phyloP scores from a whole-genome alignment of 2,888 invertebrate genomes.

The Hydroisotoma schaefferi region DNA sequence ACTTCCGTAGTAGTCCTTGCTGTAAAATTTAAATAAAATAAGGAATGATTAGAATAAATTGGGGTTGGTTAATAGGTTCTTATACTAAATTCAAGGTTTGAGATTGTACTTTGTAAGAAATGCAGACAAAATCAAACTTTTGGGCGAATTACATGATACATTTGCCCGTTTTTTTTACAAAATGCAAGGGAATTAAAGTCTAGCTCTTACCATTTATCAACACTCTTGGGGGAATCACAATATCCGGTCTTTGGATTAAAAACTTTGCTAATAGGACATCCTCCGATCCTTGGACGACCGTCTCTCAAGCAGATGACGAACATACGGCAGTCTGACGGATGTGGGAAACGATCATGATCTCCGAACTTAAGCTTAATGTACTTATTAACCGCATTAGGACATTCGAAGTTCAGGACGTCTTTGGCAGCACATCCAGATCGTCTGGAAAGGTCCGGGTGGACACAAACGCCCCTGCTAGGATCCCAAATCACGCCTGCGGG shows the following conservation, averaged over 20 bases:
- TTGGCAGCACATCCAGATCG: conserved; percentile 41
- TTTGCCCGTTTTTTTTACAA: no score
- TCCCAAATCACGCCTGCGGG: conserved; percentile 51
- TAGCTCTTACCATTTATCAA: conserved; percentile 61
- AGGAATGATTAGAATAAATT: conserved; percentile 3
- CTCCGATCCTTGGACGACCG: conserved; percentile 67
- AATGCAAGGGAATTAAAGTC: no score
- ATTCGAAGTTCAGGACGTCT: conserved; percentile 43
- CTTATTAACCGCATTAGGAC: conserved; percentile 43
- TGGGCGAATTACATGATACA: no score
- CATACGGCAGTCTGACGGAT: conserved; percentile 54
- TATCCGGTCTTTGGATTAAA: conserved; percentile 69
- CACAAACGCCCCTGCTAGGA: conserved; percentile 44
- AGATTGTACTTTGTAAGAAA: no score
- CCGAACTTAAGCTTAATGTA: conserved; percentile 45
- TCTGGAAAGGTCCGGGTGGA: conserved; percentile 42
- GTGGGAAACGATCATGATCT: conserved; percentile 47
- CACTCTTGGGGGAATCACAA: conserved; percentile 75
- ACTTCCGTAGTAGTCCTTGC: conserved; percentile 37
- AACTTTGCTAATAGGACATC: conserved; percentile 71
- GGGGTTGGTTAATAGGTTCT: no score
- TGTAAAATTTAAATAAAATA: conserved; percentile 12
- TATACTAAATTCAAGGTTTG: no score
- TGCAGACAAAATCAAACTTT: no score
- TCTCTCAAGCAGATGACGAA: conserved; percentile 73